These are phyloP conservation scores for Menura novaehollandiae DNA, from an alignment of 2,113 vertebrate genomes.

Conservation along the genomic window DNA sequence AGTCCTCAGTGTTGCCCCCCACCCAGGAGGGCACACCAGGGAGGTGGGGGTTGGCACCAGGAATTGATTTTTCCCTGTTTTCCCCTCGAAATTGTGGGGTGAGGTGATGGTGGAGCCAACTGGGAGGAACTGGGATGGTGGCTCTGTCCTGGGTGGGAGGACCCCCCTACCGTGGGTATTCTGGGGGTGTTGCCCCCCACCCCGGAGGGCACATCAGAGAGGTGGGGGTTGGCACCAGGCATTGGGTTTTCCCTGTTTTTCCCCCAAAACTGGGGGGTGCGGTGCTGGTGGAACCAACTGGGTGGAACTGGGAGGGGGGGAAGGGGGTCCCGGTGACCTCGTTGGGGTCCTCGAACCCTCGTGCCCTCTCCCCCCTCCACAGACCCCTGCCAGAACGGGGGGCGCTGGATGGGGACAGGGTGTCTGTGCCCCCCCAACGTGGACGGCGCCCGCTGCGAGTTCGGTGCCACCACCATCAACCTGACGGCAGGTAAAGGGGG, in stretches of 20 bases:
- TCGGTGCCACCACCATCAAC: background rate
- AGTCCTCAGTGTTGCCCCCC: too few relatives aligned
- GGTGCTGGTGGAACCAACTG: background rate
- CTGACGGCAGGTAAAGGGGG: background rate
- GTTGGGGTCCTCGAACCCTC: accelerated
- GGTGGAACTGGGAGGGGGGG: background rate
- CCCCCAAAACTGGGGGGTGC: accelerated
- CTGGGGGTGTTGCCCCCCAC: background rate
- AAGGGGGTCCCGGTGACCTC: background rate
- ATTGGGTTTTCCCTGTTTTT: background rate
- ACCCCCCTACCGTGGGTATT: background rate
- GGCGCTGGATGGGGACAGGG: background rate
- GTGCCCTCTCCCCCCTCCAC: background rate
- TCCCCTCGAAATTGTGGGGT: too few relatives aligned
- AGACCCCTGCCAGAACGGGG: background rate
- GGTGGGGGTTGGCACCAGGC: too few relatives aligned
- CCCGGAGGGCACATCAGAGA: too few relatives aligned
- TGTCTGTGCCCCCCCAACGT: background rate
- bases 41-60: too few relatives aligned
- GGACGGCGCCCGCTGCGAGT: background rate
- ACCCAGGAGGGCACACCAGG: too few relatives aligned
- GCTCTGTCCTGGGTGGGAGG: background rate
- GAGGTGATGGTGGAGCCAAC: too few relatives aligned
- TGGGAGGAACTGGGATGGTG: too few relatives aligned
- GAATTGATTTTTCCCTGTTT: too few relatives aligned